Evolutionary conservation across 2,113 vertebrate species (phyloP), one percentile per base, ranked within the genome.

Genomic region (Meleagris gallopavo): DNA sequence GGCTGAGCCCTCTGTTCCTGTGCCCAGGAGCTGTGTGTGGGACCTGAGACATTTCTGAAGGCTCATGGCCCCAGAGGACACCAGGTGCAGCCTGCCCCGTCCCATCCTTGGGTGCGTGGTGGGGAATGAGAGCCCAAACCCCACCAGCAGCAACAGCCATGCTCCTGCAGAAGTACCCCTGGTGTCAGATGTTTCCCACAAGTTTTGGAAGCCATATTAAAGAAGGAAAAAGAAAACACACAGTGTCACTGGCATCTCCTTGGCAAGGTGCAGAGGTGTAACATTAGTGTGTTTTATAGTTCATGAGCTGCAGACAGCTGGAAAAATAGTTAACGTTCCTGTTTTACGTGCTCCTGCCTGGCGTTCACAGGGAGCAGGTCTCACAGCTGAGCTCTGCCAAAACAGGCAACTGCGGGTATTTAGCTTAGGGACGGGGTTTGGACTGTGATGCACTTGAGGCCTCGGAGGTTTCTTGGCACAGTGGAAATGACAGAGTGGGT

Each of bases 301-400:
- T n/a, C 0, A 0, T 17, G 78, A 89, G 89, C 81, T 91, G 43
- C 91, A 85, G 93, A 77, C 93, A 94, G 91, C 89, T 92, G 93
- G 87, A 88, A 92, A 94, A 95, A 77, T 6, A 92, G 84, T 96
- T 89, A 91, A 43, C 3, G 76, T 85, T 89, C 79, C 93, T 89
- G 87, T 61, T 88, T 60, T 50, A 88, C 61, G 18, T 69, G 85
- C 82, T 92, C 34, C 87, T 76, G 94, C 91, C 95, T 67, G 87
- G 90, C 30, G 41, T 46, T 76, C 6, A 29, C 71, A 57, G 81
- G 74, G 89, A 95, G 84, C 89, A 77, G 89, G 70, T 58, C 91
- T 83, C 65, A 87, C 87, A 80, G 83, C 82, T 32, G 72, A 93
- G 20, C 82, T 41, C 87, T 93, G 95, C 95, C 96, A 93, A 86